These are phyloP conservation scores for Brachyistius frenatus DNA, from an alignment of 2,113 vertebrate species.

Conservation along the genomic window DNA sequence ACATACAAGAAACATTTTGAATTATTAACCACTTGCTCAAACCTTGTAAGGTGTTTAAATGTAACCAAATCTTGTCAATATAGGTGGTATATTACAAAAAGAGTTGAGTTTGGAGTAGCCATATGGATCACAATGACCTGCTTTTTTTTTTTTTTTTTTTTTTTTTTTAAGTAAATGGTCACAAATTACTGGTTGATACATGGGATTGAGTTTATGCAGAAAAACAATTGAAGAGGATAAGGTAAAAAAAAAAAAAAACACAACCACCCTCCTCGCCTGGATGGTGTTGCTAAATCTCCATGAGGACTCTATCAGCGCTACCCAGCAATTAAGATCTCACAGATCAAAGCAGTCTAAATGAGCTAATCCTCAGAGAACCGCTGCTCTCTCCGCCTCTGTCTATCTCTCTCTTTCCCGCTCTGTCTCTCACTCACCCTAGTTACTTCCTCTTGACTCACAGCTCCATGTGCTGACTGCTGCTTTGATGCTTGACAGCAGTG, in stretches of 20 bases:
- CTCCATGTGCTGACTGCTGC: constrained; percentile 39
- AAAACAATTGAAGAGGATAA: constrained; percentile 15
- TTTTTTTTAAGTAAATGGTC: too few relatives aligned
- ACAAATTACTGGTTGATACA: too few relatives aligned
- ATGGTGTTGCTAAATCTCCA: constrained; percentile 52
- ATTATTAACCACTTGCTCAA: too few relatives aligned
- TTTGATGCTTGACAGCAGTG: constrained; percentile 74
- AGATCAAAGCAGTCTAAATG: constrained; percentile 79
- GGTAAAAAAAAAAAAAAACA: constrained; percentile 6
- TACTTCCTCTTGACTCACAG: constrained; percentile 69
- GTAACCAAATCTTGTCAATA: too few relatives aligned
- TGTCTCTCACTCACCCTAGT: constrained; percentile 47
- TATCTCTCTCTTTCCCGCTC: constrained; percentile 22
- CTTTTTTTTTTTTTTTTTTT: too few relatives aligned
- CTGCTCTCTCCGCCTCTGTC: constrained; percentile 47
- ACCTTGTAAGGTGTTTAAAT: too few relatives aligned
- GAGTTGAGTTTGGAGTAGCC: too few relatives aligned
- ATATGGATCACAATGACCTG: too few relatives aligned
- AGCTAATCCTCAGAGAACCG: constrained; percentile 73
- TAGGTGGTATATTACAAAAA: too few relatives aligned
- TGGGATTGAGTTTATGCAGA: constrained; percentile 1
- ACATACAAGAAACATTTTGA: too few relatives aligned
- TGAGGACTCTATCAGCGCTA: constrained; percentile 68
- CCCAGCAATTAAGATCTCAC: constrained; percentile 76
- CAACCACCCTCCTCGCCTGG: constrained; percentile 26